Evolutionary conservation across 1,140 invertebrate species (phyloP).

Genomic region (Vollenhovia emeryi): DNA sequence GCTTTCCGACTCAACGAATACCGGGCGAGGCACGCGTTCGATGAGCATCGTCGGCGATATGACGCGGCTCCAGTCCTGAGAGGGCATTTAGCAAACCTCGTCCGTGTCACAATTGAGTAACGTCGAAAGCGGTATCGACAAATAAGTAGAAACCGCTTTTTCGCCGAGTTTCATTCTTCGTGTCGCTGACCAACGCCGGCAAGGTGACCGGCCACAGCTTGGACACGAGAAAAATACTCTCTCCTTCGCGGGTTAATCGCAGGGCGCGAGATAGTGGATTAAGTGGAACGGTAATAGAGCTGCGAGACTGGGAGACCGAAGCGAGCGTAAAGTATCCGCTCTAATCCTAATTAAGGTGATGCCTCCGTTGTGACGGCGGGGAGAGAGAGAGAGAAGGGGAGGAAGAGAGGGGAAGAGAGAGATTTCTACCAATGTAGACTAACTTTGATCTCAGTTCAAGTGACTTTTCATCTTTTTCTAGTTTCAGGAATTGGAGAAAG

Average conservation of each 20-base stretch:
- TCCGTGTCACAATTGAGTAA: conserved; percentile 21
- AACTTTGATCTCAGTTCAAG: no score
- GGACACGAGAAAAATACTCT: not conserved
- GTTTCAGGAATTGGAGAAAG: no score
- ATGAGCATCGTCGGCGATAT: no score
- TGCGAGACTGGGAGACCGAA: not conserved
- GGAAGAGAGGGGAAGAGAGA: no score
- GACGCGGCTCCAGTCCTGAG: not conserved
- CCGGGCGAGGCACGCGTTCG: not conserved
- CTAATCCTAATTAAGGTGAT: conserved; percentile 47
- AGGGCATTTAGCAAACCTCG: not conserved
- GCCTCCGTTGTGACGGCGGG: conserved; percentile 21
- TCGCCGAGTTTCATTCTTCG: conserved; percentile 12
- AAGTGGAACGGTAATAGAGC: conserved; percentile 27
- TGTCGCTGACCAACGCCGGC: not conserved
- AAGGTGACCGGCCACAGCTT: not conserved
- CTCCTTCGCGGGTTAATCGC: conserved; percentile 18
- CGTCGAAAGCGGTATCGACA: conserved; percentile 44
- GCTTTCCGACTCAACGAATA: not conserved
- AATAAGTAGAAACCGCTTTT: conserved; percentile 44
- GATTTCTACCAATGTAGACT: no score
- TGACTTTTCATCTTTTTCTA: no score
- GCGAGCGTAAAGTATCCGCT: not conserved
- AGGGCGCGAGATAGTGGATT: conserved; percentile 32
- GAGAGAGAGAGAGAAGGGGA: conserved; percentile 11